These are phyloP conservation scores for Trichonephila clavipes DNA, from an alignment of 1,140 invertebrate species.

Conservation along the genomic window DNA sequence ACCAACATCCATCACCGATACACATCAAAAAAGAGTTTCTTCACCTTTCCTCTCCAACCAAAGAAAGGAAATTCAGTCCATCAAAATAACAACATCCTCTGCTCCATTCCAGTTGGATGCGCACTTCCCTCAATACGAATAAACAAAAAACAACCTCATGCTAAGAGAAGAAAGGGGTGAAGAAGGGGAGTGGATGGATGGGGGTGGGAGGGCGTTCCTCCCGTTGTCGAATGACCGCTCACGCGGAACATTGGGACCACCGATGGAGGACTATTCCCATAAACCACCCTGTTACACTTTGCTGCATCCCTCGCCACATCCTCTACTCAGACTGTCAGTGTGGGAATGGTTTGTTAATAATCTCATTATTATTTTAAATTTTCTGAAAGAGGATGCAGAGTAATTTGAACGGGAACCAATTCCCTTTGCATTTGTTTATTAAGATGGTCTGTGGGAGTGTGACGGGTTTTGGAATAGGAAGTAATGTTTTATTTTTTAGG, in stretches of 20 bases:
- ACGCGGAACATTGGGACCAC: constrained; percentile 48
- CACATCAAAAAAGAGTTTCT: neutral
- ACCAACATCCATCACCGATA: neutral
- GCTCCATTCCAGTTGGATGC: constrained; percentile 9
- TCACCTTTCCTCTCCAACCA: neutral
- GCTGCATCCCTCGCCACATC: neutral
- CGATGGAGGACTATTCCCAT: constrained; percentile 1
- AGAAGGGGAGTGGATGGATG: neutral
- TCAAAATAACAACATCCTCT: neutral
- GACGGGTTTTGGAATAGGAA: neutral
- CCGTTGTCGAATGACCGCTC: constrained; percentile 49
- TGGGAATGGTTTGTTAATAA: neutral
- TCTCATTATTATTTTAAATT: neutral
- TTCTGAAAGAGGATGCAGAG: neutral
- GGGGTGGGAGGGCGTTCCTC: neutral
- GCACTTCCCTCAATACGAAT: neutral
- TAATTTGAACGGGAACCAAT: neutral
- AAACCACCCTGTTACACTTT: constrained; percentile 37
- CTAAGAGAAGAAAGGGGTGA: neutral
- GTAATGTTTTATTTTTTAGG: too few species aligned
- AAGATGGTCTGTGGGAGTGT: neutral
- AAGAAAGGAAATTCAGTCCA: neutral
- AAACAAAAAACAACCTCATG: neutral
- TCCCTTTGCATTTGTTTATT: neutral
- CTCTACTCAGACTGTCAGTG: neutral